These are phyloP conservation scores for Drosophila micromelanica DNA, from an alignment of 1,140 invertebrate species.

Conservation along the genomic window DNA sequence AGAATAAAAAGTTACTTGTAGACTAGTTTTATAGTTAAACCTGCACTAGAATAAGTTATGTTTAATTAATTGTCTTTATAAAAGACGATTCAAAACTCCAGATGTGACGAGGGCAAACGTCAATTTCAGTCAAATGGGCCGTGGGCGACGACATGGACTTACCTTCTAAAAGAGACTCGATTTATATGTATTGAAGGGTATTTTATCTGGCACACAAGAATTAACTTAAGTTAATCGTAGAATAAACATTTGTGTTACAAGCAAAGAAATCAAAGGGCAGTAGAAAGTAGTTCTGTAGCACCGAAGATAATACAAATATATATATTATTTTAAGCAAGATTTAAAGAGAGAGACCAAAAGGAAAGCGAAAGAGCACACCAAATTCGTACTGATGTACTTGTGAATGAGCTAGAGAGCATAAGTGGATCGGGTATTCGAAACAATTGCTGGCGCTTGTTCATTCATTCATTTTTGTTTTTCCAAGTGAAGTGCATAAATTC, in stretches of 20 bases:
- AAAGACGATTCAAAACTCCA: too few species aligned
- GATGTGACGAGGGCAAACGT: too few species aligned
- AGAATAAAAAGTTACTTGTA: conserved; percentile 31
- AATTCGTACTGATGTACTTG: conserved; percentile 13
- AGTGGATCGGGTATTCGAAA: conserved; percentile 12
- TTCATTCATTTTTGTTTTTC: neutral
- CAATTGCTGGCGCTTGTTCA: neutral
- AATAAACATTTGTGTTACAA: conserved; percentile 36
- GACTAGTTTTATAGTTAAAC: conserved; percentile 55
- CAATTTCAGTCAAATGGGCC: too few species aligned
- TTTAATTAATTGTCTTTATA: too few species aligned
- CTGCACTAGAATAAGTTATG: conserved; percentile 57
- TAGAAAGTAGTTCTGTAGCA: conserved; percentile 23
- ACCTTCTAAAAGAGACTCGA: conserved; percentile 30
- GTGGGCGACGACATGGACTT: conserved; percentile 15
- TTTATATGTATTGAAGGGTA: neutral
- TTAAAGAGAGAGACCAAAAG: conserved; percentile 36
- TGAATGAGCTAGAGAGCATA: conserved; percentile 19
- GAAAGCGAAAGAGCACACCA: conserved; percentile 27
- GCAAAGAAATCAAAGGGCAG: conserved; percentile 33
- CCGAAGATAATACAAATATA: conserved; percentile 17
- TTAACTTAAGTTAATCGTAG: conserved; percentile 3
- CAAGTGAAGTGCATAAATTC: conserved; percentile 26
- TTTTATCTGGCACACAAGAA: conserved; percentile 7
- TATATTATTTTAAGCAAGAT: conserved; percentile 28